Evolutionary conservation across 1,140 invertebrate species (phyloP).

Genomic region (Leptinotarsa lineolata): DNA sequence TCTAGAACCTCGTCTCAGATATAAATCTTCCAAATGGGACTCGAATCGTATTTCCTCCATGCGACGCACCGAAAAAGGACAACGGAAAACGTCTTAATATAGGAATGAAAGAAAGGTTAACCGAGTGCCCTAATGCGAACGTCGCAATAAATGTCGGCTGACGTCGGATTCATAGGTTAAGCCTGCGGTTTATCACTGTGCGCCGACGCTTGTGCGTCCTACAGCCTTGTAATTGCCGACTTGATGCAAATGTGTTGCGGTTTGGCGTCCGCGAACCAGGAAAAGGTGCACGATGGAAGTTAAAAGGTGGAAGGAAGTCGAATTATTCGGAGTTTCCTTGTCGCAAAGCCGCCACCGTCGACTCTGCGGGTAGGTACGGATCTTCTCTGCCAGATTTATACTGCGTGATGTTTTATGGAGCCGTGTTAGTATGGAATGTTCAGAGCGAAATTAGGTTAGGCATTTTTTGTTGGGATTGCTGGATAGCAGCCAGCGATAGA

Average conservation of each 20-base stretch:
- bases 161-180: neutral
- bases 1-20: no score
- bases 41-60: no score
- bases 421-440: no score
- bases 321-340: slow-evolving; percentile 1
- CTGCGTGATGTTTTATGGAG: no score
- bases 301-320: slow-evolving; percentile 5
- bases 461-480: no score
- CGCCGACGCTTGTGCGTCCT: neutral
- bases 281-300: neutral
- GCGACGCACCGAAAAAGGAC: no score
- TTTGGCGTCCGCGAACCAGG: slow-evolving; percentile 1
- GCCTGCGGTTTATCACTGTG: slow-evolving; percentile 2
- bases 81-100: neutral
- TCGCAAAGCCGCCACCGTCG: neutral
- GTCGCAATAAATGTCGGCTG: neutral
- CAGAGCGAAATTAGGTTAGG: no score
- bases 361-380: no score
- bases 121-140: neutral
- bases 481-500: no score
- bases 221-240: neutral
- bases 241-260: slow-evolving; percentile 7
- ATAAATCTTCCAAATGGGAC: no score
- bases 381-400: no score
- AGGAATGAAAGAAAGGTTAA: neutral